Evolutionary conservation across 2,113 vertebrate genomes (phyloP).

Genomic region (Halcyon senegalensis): DNA sequence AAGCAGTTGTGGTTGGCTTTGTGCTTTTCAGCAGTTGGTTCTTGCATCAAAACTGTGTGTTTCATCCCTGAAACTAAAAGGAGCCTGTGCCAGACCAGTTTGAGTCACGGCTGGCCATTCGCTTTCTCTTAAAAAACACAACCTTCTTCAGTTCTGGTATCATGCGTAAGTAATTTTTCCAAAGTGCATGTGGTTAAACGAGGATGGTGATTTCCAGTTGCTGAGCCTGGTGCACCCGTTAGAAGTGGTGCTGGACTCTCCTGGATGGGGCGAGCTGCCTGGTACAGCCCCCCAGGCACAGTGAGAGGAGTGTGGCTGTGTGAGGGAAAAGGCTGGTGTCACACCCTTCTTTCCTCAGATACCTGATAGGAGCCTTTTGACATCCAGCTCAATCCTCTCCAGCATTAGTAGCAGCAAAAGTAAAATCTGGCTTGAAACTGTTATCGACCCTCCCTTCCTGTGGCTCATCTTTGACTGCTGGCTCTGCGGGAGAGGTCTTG

Average conservation of each 20-base stretch:
- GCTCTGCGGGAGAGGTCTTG: neutral
- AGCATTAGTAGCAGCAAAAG: neutral
- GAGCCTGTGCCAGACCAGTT: neutral
- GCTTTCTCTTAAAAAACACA: neutral
- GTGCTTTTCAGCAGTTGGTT: neutral
- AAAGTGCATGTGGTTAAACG: accelerated
- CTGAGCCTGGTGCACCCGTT: neutral
- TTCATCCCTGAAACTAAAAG: neutral
- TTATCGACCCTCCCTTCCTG: neutral
- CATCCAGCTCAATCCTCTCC: neutral
- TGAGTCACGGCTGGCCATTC: neutral
- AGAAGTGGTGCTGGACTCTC: neutral
- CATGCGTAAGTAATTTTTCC: neutral
- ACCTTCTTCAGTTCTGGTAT: neutral
- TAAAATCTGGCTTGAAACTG: neutral
- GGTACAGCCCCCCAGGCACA: neutral
- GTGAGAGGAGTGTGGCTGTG: accelerated
- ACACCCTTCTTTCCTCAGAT: neutral
- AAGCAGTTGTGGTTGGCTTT: neutral
- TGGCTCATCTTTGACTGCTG: neutral
- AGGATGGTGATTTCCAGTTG: neutral
- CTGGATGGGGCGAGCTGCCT: accelerated
- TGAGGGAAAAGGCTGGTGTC: neutral
- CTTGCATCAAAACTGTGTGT: neutral
- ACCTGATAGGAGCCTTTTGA: neutral